Evolutionary conservation across 2,888 invertebrate species (phyloP).

Genomic region (Cremastobaeus sp.): DNA sequence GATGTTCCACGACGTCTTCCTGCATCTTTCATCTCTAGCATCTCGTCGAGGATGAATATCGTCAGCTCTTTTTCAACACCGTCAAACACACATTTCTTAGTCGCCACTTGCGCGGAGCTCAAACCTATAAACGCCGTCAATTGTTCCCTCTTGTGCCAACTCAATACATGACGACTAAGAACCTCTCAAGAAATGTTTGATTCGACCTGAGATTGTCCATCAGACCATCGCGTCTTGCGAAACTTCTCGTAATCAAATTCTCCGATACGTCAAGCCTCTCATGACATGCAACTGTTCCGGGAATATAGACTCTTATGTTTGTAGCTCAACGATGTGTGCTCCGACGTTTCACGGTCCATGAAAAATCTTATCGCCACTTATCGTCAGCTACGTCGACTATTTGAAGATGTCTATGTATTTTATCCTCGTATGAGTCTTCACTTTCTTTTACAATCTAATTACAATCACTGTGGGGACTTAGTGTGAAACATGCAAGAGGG

Average conservation of each 20-base stretch:
- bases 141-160: constrained; percentile 40
- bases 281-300: neutral
- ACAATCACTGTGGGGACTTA: constrained; percentile 1
- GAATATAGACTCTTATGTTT: neutral
- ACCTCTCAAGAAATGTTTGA: constrained; percentile 18
- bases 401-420: no score
- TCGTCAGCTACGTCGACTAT: constrained; percentile 24
- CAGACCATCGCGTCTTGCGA: constrained; percentile 9
- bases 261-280: constrained; percentile 1
- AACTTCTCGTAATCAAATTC: constrained; percentile 37
- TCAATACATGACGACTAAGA: constrained; percentile 20
- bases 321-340: neutral
- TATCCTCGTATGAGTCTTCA: neutral
- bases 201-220: constrained; percentile 27
- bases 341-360: constrained; percentile 1
- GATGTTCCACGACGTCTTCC: constrained; percentile 35
- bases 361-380: constrained; percentile 1
- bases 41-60: constrained; percentile 63
- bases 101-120: constrained; percentile 31
- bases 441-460: constrained; percentile 8
- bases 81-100: constrained; percentile 73
- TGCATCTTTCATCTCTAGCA: constrained; percentile 50
- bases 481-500: no score
- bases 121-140: constrained; percentile 52
- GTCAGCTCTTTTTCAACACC: constrained; percentile 74